Conservation (phyloP, 2,797 vertebrate species). For the Acanthurus lineatus region DNA sequence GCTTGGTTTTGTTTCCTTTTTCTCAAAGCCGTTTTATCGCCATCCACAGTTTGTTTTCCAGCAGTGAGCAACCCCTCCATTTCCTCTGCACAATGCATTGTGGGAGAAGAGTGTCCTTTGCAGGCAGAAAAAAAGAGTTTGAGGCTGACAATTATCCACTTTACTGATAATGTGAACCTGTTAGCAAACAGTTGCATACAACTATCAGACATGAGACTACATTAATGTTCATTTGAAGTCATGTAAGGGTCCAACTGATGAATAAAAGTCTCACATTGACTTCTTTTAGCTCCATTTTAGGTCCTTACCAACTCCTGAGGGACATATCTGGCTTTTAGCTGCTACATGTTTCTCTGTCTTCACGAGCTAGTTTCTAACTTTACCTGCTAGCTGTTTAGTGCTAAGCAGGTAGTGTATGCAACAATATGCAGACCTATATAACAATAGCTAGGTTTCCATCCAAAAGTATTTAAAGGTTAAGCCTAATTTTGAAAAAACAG, state of each 20-base stretch:
- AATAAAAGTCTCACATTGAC: neutral
- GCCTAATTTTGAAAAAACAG: neutral
- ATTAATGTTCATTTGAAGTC: neutral
- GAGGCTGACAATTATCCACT: neutral
- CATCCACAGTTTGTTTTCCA: neutral
- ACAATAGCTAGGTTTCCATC: neutral
- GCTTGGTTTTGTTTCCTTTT: neutral
- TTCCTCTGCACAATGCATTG: neutral
- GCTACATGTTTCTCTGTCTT: neutral
- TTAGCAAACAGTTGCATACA: neutral
- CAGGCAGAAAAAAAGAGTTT: neutral
- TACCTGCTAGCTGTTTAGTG: neutral
- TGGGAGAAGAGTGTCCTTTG: neutral
- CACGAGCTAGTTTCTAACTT: neutral
- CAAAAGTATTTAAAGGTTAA: neutral
- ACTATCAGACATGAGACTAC: neutral
- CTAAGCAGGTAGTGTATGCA: neutral
- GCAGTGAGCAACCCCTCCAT: neutral
- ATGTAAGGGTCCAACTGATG: neutral
- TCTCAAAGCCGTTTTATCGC: neutral
- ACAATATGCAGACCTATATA: neutral
- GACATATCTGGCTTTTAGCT: neutral
- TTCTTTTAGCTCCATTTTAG: conserved; percentile 2
- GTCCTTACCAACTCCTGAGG: neutral
- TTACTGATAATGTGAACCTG: neutral